Percentiles rank a stretch among this genome's conserved stretches.
These are phyloP conservation scores for Bombycilla garrulus DNA, from an alignment of 2,113 vertebrate species.

Conservation along the genomic window DNA sequence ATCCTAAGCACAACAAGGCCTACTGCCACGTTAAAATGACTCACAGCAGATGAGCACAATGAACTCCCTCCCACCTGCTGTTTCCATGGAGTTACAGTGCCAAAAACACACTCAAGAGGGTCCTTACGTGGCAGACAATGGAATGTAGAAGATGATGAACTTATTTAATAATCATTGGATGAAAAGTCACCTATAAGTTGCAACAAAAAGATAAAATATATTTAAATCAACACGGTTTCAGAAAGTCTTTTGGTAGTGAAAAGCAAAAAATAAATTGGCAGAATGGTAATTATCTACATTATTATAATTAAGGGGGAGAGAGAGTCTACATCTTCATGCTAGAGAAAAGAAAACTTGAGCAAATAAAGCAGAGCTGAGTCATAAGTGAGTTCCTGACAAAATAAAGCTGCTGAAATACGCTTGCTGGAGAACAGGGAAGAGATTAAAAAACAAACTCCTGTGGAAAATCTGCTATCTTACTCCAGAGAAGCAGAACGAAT, in stretches of 20 bases:
- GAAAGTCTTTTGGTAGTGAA: conserved; percentile 1
- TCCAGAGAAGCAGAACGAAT: conserved; percentile 39
- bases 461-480: conserved; percentile 52
- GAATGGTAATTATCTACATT: conserved; percentile 7
- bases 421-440: neutral
- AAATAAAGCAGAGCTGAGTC: conserved; percentile 24
- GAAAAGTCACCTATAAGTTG: neutral
- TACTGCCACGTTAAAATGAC: neutral
- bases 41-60: neutral
- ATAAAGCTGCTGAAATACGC: conserved; percentile 14
- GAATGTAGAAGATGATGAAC: neutral
- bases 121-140: neutral
- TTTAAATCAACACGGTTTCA: neutral
- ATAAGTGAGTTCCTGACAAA: conserved; percentile 34
- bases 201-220: neutral
- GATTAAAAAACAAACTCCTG: conserved; percentile 48
- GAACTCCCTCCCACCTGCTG: neutral
- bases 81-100: neutral
- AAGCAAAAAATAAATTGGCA: neutral
- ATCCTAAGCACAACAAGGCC: neutral
- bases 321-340: neutral
- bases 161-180: neutral
- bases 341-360: neutral
- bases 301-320: conserved; percentile 7
- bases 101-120: neutral